A percentile compares a stretch with the other conserved stretches of the same genome.
phyloP scores from a whole-genome alignment of 1,140 invertebrate genomes.

The Lordiphosa collinella region DNA sequence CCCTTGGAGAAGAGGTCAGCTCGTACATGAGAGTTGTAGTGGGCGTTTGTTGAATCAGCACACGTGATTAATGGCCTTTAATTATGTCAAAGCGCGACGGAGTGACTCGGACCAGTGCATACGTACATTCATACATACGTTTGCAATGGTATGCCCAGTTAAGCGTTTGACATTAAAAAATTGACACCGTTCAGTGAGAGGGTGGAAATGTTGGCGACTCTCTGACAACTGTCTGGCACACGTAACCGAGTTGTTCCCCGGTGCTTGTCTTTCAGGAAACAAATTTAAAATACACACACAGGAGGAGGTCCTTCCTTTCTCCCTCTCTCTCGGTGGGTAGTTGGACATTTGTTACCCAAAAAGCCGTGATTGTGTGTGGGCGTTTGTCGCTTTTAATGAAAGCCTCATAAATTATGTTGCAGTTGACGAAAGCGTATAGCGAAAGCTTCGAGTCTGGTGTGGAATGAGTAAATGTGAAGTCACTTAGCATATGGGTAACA shows the following conservation, averaged over 20 bases:
- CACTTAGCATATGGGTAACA: slow-evolving; percentile 59
- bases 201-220: slow-evolving; percentile 24
- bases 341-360: slow-evolving; percentile 50
- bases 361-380: slow-evolving; percentile 69
- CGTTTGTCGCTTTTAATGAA: slow-evolving; percentile 77
- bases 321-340: background rate
- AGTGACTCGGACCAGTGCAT: slow-evolving; percentile 17
- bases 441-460: slow-evolving; percentile 20
- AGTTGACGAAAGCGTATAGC: slow-evolving; percentile 75
- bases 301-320: background rate
- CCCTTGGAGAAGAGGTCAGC: slow-evolving; percentile 36
- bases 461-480: slow-evolving; percentile 16
- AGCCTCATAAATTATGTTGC: slow-evolving; percentile 79
- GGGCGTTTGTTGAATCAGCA: slow-evolving; percentile 74
- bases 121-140: background rate
- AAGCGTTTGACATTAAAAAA: slow-evolving; percentile 78
- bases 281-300: slow-evolving; percentile 52
- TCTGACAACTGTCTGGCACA: slow-evolving; percentile 72
- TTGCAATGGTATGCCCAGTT: slow-evolving; percentile 60
- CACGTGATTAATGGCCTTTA: slow-evolving; percentile 77
- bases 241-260: slow-evolving; percentile 45
- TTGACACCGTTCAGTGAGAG: slow-evolving; percentile 77
- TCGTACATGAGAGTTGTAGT: slow-evolving; percentile 19
- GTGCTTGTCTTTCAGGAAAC: slow-evolving; percentile 35
- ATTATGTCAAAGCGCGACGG: slow-evolving; percentile 69